phyloP scores from a whole-genome alignment of 2,797 vertebrate species.

The Pogoniulus pusillus region DNA sequence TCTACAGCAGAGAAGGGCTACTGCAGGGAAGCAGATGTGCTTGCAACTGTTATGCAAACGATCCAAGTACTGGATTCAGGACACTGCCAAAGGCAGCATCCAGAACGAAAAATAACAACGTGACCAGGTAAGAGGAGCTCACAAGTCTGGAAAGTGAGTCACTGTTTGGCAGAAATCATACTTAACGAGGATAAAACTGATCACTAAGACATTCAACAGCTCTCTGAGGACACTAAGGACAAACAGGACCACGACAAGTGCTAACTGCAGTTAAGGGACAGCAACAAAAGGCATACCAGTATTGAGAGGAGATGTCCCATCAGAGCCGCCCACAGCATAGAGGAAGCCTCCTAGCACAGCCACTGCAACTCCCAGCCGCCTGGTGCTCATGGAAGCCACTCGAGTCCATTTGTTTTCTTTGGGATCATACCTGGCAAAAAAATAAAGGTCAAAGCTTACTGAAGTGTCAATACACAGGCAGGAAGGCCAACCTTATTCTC shows the following conservation, averaged over 20 bases:
- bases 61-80: background rate
- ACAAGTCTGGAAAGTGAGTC: background rate
- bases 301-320: constrained; percentile 97
- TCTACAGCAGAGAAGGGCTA: background rate
- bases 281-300: constrained; percentile 81
- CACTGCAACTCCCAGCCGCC: constrained; percentile 94
- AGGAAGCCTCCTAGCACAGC: constrained; percentile 97
- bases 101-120: background rate
- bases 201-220: background rate
- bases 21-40: background rate
- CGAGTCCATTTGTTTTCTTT: constrained; percentile 99
- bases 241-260: background rate
- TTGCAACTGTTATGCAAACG: background rate
- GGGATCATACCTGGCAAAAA: constrained; percentile 88
- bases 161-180: background rate
- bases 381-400: constrained; percentile 98
- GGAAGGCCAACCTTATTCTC: background rate
- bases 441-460: background rate
- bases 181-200: background rate
- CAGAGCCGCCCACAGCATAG: constrained; percentile 96
- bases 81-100: background rate
- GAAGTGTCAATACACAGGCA: background rate
- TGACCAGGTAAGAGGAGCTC: background rate
- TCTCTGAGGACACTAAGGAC: background rate
- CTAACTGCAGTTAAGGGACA: background rate